Evolutionary conservation across 2,797 vertebrate species (phyloP).

Genomic region (Cryptoblepharus egeriae): DNA sequence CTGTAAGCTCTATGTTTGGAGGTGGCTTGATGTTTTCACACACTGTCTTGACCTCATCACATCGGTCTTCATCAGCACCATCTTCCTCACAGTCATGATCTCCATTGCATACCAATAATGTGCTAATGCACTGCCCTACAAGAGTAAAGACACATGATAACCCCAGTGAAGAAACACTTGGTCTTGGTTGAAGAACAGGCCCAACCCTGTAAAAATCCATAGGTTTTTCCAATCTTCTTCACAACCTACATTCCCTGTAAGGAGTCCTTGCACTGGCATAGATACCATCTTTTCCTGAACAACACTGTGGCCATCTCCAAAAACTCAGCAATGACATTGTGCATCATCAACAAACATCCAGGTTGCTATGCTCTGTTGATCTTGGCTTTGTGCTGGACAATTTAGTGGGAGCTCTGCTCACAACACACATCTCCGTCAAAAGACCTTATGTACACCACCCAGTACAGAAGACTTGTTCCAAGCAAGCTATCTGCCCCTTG

Average conservation of each 20-base stretch:
- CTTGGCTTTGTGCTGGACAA: too few species aligned
- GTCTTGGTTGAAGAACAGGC: background rate
- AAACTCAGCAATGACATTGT: too few species aligned
- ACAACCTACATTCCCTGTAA: too few species aligned
- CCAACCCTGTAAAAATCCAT: too few species aligned
- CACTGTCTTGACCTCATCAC: slow-evolving; percentile 68
- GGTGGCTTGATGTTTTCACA: slow-evolving; percentile 84
- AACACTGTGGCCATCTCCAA: too few species aligned
- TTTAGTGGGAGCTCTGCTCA: background rate
- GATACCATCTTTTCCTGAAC: too few species aligned
- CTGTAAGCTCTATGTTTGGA: slow-evolving; percentile 88
- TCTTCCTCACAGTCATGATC: slow-evolving; percentile 95
- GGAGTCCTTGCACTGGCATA: too few species aligned
- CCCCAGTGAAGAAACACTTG: background rate
- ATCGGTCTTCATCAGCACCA: slow-evolving; percentile 85
- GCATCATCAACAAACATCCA: too few species aligned
- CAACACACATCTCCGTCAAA: background rate
- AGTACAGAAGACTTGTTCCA: background rate
- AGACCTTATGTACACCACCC: background rate
- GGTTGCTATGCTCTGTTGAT: too few species aligned
- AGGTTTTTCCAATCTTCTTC: background rate
- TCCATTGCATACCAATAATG: slow-evolving; percentile 88
- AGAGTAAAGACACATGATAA: slow-evolving; percentile 16
- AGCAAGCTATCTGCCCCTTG: background rate
- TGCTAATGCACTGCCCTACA: slow-evolving; percentile 88